These are phyloP conservation scores for Cichladusa arquata DNA, from an alignment of 2,113 vertebrate species.

Conservation along the genomic window DNA sequence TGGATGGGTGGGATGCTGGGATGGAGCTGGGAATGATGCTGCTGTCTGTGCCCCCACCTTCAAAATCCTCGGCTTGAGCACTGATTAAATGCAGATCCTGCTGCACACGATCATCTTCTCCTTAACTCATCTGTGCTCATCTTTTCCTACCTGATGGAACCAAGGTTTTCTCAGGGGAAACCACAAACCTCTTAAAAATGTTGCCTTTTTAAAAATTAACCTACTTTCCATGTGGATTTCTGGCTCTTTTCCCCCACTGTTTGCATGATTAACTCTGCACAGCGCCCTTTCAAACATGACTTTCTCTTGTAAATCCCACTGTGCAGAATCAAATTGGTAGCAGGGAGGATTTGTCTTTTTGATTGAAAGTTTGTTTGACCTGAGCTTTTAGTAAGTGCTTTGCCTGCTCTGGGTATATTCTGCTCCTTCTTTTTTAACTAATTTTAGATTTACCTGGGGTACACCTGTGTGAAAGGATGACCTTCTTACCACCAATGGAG, in stretches of 20 bases:
- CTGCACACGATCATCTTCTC: not conserved
- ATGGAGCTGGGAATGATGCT: not conserved
- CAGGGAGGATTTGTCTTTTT: slow-evolving; percentile 33
- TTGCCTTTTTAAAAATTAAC: slow-evolving; percentile 62
- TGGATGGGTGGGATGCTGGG: not conserved
- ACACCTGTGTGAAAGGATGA: slow-evolving; percentile 23
- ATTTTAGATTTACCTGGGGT: slow-evolving; percentile 38
- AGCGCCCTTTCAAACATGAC: slow-evolving; percentile 16
- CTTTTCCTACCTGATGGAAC: slow-evolving; percentile 1
- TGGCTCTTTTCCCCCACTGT: slow-evolving; percentile 46
- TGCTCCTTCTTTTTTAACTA: slow-evolving; percentile 12
- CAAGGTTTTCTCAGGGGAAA: slow-evolving; percentile 32
- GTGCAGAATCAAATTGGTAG: slow-evolving; percentile 31
- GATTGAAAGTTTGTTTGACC: slow-evolving; percentile 56
- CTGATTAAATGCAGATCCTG: slow-evolving; percentile 13
- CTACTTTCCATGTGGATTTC: slow-evolving; percentile 53
- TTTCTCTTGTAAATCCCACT: slow-evolving; percentile 53
- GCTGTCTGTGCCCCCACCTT: not conserved
- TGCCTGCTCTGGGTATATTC: slow-evolving; percentile 17
- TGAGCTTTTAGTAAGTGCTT: slow-evolving; percentile 24
- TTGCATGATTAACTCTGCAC: slow-evolving; percentile 55
- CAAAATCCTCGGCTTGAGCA: not conserved
- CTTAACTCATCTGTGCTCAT: not conserved
- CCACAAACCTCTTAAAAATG: slow-evolving; percentile 1
- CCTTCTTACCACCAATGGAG: slow-evolving; percentile 42